A percentile compares a stretch with the other conserved stretches of the same genome.
Conservation (phyloP, 2,888 invertebrate species). For the Papilio gigon region DNA sequence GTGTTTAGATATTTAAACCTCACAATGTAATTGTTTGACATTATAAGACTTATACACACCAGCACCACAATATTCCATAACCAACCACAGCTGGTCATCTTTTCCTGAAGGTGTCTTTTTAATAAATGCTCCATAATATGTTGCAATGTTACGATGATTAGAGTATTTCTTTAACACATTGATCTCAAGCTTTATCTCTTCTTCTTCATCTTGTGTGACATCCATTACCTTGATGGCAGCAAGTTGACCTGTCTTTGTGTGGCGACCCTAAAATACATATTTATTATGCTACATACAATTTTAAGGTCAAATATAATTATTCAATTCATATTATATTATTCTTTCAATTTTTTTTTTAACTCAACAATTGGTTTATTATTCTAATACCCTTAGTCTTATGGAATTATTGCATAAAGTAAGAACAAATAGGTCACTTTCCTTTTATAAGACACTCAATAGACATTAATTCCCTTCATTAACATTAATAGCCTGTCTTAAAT, state of each 20-base stretch:
- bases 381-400: background rate
- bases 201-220: slow-evolving; percentile 99
- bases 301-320: background rate
- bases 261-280: slow-evolving; percentile 90
- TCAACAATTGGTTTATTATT: slow-evolving; percentile 19
- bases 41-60: slow-evolving; percentile 72
- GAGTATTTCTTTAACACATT: slow-evolving; percentile 99
- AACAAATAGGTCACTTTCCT: slow-evolving; percentile 44
- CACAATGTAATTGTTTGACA: slow-evolving; percentile 7
- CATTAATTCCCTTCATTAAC: slow-evolving; percentile 71
- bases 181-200: slow-evolving; percentile 99
- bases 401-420: slow-evolving; percentile 26
- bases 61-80: slow-evolving; percentile 99
- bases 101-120: slow-evolving; percentile 99
- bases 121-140: slow-evolving; percentile 99
- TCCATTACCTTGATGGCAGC: slow-evolving; percentile 99
- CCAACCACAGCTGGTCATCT: slow-evolving; percentile 99
- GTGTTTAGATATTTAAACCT: background rate
- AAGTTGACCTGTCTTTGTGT: slow-evolving; percentile 99
- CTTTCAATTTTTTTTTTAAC: background rate
- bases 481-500: slow-evolving; percentile 58
- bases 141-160: slow-evolving; percentile 99
- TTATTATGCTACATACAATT: slow-evolving; percentile 6
- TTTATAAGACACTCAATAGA: slow-evolving; percentile 44
- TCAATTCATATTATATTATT: background rate